Evolutionary conservation across 2,113 vertebrate species (phyloP), one percentile per base, ranked within the genome.

Genomic region (Zosterops hypoxanthus): DNA sequence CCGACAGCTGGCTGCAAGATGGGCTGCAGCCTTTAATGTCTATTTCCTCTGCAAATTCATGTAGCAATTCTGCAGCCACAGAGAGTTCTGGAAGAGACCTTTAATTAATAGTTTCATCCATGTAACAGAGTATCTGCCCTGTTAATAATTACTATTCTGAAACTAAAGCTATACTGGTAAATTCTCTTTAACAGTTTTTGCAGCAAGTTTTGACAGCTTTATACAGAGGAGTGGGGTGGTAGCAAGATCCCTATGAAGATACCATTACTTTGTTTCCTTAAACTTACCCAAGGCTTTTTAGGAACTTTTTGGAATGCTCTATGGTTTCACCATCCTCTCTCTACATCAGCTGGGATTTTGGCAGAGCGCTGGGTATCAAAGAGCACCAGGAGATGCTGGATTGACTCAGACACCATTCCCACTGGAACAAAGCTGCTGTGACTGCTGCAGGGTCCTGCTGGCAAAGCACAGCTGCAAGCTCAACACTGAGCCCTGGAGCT

Each of bases 1-100:
- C 82, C 79, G 75, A 92, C 94, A 96, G 93, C 92, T 93, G 94
- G 85, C 90, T 96, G 88, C 94, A 96, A 96, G 88, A 93, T 93
- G 95, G 91, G 61, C 59, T 82, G 68, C 82, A 93, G 66, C 60
- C 87, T 90, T 68, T 29, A 41, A 60, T 53, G 76, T 60, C 91
- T 66, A 71, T 83, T 83, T 94, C 86, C 82, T 68, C 82, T 68
- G 44, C 72, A 88, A 93, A 88, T 82, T 66, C 10, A 1, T 92
- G 80, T 78, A 92, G 88, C 68, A 94, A 63, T 80, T 86, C 82
- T 41, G 20, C 49, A 92, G 82, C 92, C 90, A 59, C 56, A 68
- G 49, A 82, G 70, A 64, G 64, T 8, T 91, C 84, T 91, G 52
- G 49, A 57, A 93, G 44, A 0, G 1, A 68, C 82, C 76, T 83